A percentile compares a stretch with the other conserved stretches of the same genome.
Evolutionary conservation across 1,140 invertebrate species (phyloP).

Genomic region (Drosophila pachea): DNA sequence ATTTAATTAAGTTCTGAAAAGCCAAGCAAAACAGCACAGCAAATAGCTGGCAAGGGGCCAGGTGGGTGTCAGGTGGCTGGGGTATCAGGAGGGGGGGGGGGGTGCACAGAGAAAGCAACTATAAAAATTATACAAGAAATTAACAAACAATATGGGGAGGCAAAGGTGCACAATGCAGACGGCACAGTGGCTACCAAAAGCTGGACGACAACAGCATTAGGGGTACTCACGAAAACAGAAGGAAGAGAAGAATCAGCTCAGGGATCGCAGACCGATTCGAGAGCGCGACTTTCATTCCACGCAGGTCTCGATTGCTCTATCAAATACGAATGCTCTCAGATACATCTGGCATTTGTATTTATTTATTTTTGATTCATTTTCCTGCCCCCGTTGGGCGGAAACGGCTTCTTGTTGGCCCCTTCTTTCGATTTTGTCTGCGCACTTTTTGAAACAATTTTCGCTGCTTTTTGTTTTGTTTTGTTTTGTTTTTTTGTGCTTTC

Average conservation of each 20-base stretch:
- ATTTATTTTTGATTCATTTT: no score
- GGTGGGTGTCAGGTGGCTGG: no score
- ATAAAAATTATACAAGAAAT: conserved; percentile 69
- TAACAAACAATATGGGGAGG: conserved; percentile 49
- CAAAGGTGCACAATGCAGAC: neutral
- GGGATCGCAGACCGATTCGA: no score
- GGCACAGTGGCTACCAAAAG: neutral
- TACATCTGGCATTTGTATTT: no score
- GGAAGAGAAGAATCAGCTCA: neutral
- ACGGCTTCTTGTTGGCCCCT: conserved; percentile 34
- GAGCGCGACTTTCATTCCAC: no score
- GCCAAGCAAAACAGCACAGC: conserved; percentile 55
- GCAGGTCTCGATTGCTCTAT: no score
- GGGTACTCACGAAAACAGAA: neutral
- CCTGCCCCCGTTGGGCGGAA: conserved; percentile 25
- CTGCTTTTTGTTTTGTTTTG: conserved; percentile 39
- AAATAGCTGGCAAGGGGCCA: conserved; percentile 21
- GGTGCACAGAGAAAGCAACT: conserved; percentile 48
- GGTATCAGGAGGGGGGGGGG: neutral
- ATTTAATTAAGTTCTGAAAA: conserved; percentile 74
- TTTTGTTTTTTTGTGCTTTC: neutral
- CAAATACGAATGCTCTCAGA: no score
- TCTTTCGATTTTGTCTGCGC: conserved; percentile 33
- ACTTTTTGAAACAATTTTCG: conserved; percentile 50
- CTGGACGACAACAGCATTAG: neutral